Evolutionary conservation across 2,888 invertebrate species (phyloP), one percentile per base, ranked within the genome.

Genomic region (Scaptomyza flava): DNA sequence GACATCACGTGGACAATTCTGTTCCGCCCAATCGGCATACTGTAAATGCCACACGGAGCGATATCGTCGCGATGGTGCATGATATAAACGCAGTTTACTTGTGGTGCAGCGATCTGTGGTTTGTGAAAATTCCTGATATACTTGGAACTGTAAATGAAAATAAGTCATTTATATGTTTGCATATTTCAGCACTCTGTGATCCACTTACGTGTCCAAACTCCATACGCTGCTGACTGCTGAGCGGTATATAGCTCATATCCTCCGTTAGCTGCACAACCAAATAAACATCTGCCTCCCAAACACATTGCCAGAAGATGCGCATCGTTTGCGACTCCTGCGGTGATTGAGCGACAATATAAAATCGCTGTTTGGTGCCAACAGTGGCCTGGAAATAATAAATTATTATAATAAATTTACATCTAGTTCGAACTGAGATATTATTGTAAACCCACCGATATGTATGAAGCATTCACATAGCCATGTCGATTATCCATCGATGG

Each of bases 391-490:
- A 27, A 27, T 27, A 27, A 27, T 27, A 1, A 27, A 27, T 23
- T 4, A 23, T 2, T 4, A 23, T 6, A 27, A 27, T 6, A 6
- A 27, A 27, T 6, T 27, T 27, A 6, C 27, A 27, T 27, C 27
- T 5, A 27, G 27, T 27, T 27, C 6, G 27, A 27, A 6, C 0
- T 27, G 1, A 27, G 27, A 27, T 6, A 5, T 27, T 27, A 27
- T 27, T 27, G 27, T 27, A 5, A 27, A 27, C 27, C 27, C 27
- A 27, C 27, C 27, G 96, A 96, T 69, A 98, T 95, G 89, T 97
- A 96, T 3, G 97, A 98, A 1, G 98, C 98, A 93, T 98, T 98
- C 77, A 98, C 96, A 87, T 98, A 98, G 12, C 98, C 98, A 87
- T 94, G 94, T 57, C 96, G 95, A 92, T 98, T 98, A 79, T 94